Base-by-base conservation (phyloP, 2,888 invertebrate genomes). In the Agrilus biguttatus region DNA sequence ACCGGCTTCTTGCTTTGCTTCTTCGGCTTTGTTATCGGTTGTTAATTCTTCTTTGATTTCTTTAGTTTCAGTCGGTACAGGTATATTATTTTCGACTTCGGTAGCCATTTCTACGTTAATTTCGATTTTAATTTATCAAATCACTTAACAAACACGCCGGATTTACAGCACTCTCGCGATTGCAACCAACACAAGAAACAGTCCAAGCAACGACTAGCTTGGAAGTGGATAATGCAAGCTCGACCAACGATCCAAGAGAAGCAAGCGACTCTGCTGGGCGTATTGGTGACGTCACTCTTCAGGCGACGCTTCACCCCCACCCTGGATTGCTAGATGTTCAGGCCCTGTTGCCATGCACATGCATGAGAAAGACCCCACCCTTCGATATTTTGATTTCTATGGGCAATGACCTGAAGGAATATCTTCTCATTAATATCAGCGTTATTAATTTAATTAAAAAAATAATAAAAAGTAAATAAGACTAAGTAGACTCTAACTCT, bases 71-170 rank as follows among this genome's bases (percentile, higher is more conserved):
- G 70, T 65, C 36, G 49, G 43, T 51, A 72, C 72, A 47, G 78
- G 75, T 53, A 75, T 75, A 66, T 76, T 80, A 66, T 78, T 81
- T 62, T 77, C 78, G 55, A 78, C 80, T 74, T 85, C 84, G 55
- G 82, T 79, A 57, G 84, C 78, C 84, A 86, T 85, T 65, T 64
- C 71, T 47, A 45, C 40, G 42, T 37, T 39, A 45, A 43, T 37
- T 33, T 42, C 40, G 38, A 40, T 42, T 42, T 44, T 42, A 40
- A 37, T 40, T 44, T 37, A 42, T 32, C 41, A 42, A 48, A 49
- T 44, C 49, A 52, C 53, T 47, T 43, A 46, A 49, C 46, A 43
- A 44, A 49, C 43, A 48, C 45, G 47, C 51, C 44, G 49, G 48
- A 21, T 21, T 1, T 21, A 21, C n/a, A 45, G 44, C 45, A 50